Evolutionary conservation across 1,140 invertebrate genomes (phyloP).

Genomic region (Manduca sexta): DNA sequence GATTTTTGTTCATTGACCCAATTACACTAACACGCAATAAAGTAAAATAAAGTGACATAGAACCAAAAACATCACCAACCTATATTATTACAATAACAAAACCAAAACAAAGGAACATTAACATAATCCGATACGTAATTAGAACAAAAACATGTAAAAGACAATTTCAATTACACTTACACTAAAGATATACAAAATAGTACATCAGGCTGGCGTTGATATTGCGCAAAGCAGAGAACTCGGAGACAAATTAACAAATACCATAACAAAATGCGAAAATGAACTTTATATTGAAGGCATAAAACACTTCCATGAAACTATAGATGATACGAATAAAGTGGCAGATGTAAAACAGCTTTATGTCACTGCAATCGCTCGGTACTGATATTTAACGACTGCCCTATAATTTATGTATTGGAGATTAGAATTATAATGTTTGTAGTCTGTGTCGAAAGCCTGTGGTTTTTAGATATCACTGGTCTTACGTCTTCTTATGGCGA

Average conservation of each 20-base stretch:
- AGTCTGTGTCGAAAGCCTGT: constrained; percentile 36
- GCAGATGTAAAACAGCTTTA: constrained; percentile 37
- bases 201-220: constrained; percentile 35
- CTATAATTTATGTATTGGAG: constrained; percentile 54
- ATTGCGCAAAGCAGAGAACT: constrained; percentile 36
- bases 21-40: too few species aligned
- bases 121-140: too few species aligned
- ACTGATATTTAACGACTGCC: constrained; percentile 56
- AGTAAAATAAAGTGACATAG: too few species aligned
- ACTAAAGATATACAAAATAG: constrained; percentile 26
- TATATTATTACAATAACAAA: too few species aligned
- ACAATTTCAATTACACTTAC: constrained; percentile 31
- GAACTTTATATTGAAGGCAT: constrained; percentile 14
- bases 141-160: background rate
- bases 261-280: constrained; percentile 14
- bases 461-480: constrained; percentile 25
- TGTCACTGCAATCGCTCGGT: constrained; percentile 45
- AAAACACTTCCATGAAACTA: constrained; percentile 19
- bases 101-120: too few species aligned
- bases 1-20: too few species aligned
- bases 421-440: constrained; percentile 55
- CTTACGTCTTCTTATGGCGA: constrained; percentile 9
- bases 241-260: constrained; percentile 19
- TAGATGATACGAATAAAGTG: constrained; percentile 18
- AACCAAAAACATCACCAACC: too few species aligned